These are phyloP conservation scores for Phacellophora camtschatica DNA, from an alignment of 30 jellyfish, hydroid and myxozoan species.

Conservation along the genomic window DNA sequence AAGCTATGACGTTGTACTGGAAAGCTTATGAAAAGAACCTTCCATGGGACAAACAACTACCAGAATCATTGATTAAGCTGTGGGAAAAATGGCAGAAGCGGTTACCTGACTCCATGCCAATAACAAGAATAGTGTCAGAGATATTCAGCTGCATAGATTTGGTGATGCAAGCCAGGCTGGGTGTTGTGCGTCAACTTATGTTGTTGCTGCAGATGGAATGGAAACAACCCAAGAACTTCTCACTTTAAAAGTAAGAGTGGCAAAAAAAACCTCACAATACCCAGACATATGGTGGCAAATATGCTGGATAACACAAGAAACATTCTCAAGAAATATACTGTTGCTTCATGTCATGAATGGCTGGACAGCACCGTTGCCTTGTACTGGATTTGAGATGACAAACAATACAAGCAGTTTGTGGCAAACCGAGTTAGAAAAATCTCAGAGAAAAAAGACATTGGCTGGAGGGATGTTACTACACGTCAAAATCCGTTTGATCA, in stretches of 20 bases:
- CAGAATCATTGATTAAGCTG: not conserved
- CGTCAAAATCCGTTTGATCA: too few species aligned
- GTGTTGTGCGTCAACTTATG: slow-evolving; percentile 35
- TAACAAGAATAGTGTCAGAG: slow-evolving; percentile 14
- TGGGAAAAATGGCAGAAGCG: slow-evolving; percentile 35
- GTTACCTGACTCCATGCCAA: slow-evolving; percentile 23
- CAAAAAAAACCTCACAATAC: slow-evolving; percentile 63
- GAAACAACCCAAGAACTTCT: slow-evolving; percentile 33
- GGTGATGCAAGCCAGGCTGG: slow-evolving; percentile 80
- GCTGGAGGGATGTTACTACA: too few species aligned
- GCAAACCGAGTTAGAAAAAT: too few species aligned
- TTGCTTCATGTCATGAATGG: too few species aligned
- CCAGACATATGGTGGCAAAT: too few species aligned
- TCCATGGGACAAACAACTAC: slow-evolving; percentile 51
- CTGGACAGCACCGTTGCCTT: too few species aligned
- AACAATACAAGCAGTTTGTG: too few species aligned
- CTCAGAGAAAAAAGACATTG: too few species aligned
- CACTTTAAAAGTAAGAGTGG: slow-evolving; percentile 46
- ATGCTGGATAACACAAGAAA: too few species aligned
- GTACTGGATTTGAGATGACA: too few species aligned
- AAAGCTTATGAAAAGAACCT: slow-evolving; percentile 32
- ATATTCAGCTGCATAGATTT: slow-evolving; percentile 59
- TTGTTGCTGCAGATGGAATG: slow-evolving; percentile 40
- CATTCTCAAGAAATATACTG: too few species aligned
- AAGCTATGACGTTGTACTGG: slow-evolving; percentile 32